phyloP scores from a whole-genome alignment of 2,888 invertebrate species.

The Hymenopus coronatus region DNA sequence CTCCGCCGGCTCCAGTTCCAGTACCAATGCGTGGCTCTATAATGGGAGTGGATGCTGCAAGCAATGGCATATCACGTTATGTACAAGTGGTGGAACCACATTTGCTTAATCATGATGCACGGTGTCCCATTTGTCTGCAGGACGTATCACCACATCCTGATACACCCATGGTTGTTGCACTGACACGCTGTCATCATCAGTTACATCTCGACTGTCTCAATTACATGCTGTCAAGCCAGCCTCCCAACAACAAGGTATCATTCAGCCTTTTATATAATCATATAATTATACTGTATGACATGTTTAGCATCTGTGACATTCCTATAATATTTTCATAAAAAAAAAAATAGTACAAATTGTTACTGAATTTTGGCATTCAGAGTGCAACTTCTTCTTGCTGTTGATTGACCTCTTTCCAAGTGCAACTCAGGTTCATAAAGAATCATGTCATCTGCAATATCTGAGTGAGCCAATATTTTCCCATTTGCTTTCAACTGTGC shows the following conservation, averaged over 20 bases:
- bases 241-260: conserved; percentile 42
- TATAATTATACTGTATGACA: background rate
- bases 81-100: conserved; percentile 65
- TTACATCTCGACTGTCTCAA: conserved; percentile 78
- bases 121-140: conserved; percentile 68
- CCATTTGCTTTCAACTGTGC: too few species aligned
- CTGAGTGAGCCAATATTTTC: too few species aligned
- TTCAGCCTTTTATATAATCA: background rate
- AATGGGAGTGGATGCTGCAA: conserved; percentile 54
- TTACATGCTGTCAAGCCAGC: conserved; percentile 66
- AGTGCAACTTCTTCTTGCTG: too few species aligned
- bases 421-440: too few species aligned
- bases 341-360: too few species aligned
- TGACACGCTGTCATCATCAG: conserved; percentile 73
- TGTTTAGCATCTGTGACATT: background rate
- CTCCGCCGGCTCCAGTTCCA: background rate
- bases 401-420: too few species aligned
- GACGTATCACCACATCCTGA: conserved; percentile 50
- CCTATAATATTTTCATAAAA: too few species aligned
- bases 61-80: conserved; percentile 65
- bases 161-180: conserved; percentile 57
- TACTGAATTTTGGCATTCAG: too few species aligned
- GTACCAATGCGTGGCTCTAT: conserved; percentile 28
- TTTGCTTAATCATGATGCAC: conserved; percentile 50
- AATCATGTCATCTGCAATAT: too few species aligned